Base-by-base conservation (phyloP, 2,888 invertebrate species). In the Alcis repandata region DNA sequence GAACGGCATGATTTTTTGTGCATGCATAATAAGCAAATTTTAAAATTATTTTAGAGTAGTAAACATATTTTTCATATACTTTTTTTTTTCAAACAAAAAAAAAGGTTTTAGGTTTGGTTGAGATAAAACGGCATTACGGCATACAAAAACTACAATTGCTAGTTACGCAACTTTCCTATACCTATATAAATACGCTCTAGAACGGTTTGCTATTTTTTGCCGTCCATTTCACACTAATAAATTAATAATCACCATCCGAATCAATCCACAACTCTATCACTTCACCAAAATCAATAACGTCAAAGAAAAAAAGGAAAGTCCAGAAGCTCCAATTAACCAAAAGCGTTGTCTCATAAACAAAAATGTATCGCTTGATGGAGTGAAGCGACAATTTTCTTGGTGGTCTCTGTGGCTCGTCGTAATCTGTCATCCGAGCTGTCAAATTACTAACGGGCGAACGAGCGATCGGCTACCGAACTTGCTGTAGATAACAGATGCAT, bases 351-450 rank as follows among this genome's bases (percentile, higher is more conserved):
- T 82, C 84, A 87, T 84, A 84, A 83, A 88, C 87, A 85, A 86
- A 87, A 89, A 88, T 84, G 85, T 86, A 86, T 87, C 81, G 79
- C 59, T 79, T 80, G 84, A 83, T 81, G 81, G 79, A 82, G 77
- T 77, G 83, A 77, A 82, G 85, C 85, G 90, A 90, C 89, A 88
- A 87, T 89, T 86, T 87, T 85, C 85, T 80, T 85, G 93, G 93
- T 93, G 93, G 93, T 92, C 93, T 84, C 79, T 67, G 75, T 72
- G 78, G 78, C 79, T 78, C 77, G 82, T 85, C 86, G 90, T 92
- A 92, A 93, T 93, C 93, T 93, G 93, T 93, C 93, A 93, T 93
- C 90, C 88, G 88, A 86, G 85, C 92, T 93, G 93, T 93, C 93
- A 93, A 93, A 93, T 93, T 93, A 93, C 92, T 93, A 92, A 93